These are phyloP conservation scores for Pluvialis apricaria DNA, from an alignment of 2,113 vertebrate genomes.

Conservation along the genomic window DNA sequence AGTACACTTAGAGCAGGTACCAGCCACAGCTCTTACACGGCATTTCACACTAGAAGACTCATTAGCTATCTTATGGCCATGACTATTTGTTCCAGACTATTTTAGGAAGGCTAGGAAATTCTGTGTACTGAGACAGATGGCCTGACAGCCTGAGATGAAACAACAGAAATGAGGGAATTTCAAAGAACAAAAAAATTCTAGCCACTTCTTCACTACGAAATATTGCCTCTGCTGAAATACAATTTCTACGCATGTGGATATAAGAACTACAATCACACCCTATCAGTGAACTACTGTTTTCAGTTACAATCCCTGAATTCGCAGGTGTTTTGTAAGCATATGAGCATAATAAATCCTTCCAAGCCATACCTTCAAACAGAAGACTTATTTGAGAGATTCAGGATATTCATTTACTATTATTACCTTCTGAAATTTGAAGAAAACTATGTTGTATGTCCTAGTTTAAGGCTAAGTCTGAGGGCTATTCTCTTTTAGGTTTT, in stretches of 20 bases:
- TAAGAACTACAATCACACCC: background rate
- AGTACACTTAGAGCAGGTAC: background rate
- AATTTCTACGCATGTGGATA: background rate
- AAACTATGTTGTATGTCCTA: background rate
- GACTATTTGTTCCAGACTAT: slow-evolving; percentile 13
- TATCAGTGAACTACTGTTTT: background rate
- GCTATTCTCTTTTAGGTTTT: background rate
- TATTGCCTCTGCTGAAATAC: background rate
- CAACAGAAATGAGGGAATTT: background rate
- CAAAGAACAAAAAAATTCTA: background rate
- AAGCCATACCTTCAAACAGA: background rate
- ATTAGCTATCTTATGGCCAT: background rate
- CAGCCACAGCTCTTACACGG: background rate
- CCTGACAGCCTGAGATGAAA: slow-evolving; percentile 17
- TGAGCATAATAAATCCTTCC: background rate
- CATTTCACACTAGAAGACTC: slow-evolving; percentile 30
- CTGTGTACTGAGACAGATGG: slow-evolving; percentile 22
- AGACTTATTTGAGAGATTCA: background rate
- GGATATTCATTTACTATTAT: background rate
- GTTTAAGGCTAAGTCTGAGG: background rate
- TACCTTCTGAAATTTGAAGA: background rate
- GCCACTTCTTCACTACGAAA: background rate
- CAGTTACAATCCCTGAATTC: background rate
- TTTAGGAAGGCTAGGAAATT: slow-evolving; percentile 43
- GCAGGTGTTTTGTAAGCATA: background rate